A percentile compares a stretch with the other conserved stretches of the same genome.
phyloP scores from a whole-genome alignment of 2,113 vertebrate species.

The Myrmophylax atrothorax region DNA sequence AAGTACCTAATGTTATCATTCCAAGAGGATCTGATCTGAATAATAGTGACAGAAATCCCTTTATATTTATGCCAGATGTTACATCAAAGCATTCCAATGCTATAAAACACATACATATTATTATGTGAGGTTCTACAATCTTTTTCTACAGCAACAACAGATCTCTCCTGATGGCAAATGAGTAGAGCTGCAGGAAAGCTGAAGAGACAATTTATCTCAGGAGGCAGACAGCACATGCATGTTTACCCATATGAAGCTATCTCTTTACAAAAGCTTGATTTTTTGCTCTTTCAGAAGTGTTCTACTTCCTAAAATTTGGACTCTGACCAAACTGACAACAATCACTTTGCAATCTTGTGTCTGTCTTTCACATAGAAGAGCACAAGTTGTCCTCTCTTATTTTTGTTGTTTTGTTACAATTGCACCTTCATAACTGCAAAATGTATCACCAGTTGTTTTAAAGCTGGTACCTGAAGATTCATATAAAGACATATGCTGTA shows the following conservation, averaged over 20 bases:
- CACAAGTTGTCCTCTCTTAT: background rate
- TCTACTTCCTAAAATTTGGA: background rate
- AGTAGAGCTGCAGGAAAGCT: background rate
- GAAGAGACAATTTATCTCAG: background rate
- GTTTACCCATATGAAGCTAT: background rate
- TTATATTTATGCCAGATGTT: background rate
- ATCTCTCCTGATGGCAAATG: background rate
- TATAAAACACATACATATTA: background rate
- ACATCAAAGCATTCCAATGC: background rate
- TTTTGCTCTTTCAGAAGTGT: background rate
- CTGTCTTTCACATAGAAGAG: background rate
- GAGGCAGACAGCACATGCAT: background rate
- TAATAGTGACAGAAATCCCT: background rate
- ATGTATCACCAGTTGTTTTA: background rate
- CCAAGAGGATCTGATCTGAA: background rate
- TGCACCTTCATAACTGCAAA: background rate
- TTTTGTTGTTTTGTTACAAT: background rate
- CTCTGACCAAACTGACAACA: background rate
- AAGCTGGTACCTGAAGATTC: background rate
- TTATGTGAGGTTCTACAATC: background rate
- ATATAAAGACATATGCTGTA: background rate
- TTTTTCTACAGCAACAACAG: background rate
- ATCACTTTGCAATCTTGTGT: background rate
- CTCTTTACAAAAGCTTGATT: background rate
- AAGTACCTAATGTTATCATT: background rate